Base-by-base conservation (phyloP, 1,140 invertebrate genomes). In the Eumeta japonica region DNA sequence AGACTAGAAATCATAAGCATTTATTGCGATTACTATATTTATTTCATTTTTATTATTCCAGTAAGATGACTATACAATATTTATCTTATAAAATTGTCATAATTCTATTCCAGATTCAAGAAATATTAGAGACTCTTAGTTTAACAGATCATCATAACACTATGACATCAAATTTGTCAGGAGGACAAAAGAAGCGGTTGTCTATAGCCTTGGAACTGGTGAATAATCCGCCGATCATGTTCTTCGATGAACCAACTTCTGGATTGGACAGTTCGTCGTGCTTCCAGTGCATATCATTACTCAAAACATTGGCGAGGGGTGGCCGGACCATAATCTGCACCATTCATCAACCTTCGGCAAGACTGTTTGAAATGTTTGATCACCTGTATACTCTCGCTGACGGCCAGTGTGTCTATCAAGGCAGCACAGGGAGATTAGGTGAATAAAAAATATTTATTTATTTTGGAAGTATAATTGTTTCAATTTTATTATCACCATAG, bases 341-440 rank as follows among this genome's bases (percentile, higher is more conserved):
- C 2, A 97, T 98, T 48, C 96, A 98, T 77, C 96, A 98, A 59
- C 96, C 96, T 0, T 94, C 91, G 24, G 94, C 94, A 9, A 85
- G 93, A 50, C 75, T 97, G 16, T 98, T 98, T 58, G 92, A 97
- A 65, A 96, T 94, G 88, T 98, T 98, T 65, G 94, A 98, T 63
- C 87, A 94, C 72, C 75, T 97, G 24, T 97, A 97, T 60, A 92
- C 94, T 2, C 64, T 98, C 18, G 88, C 92, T 10, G 90, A 96
- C 51, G 95, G 95, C 1, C 88, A 94, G 57, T 97, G 93, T 60
- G 88, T 97, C 2, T 98, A 97, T 58, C 86, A 94, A 59, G 94
- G 94, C 20, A 87, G 86, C 36, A 89, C 88, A 0, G 82, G 80
- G 36, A 83, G 89, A 47, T 71, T 97, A 32, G 75, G 75, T 76